Conservation (phyloP, 2,888 invertebrate genomes). For the Drosophila pegasa region DNA sequence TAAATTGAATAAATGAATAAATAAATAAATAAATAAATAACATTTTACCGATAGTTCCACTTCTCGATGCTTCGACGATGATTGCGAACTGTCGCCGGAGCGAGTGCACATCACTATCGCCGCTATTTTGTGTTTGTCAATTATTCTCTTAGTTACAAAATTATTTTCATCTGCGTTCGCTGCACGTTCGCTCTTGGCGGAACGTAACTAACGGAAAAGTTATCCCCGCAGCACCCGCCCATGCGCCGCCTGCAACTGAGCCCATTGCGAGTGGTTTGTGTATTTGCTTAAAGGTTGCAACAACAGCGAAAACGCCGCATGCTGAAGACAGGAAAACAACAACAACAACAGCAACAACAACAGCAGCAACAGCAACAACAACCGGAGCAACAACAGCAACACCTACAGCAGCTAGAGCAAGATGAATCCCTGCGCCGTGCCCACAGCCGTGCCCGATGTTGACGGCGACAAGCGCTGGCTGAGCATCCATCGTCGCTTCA, state of each 20-base stretch:
- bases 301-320: slow-evolving; percentile 46
- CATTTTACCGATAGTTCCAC: not conserved
- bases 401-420: slow-evolving; percentile 21
- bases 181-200: slow-evolving; percentile 3
- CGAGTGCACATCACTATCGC: slow-evolving; percentile 40
- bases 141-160: slow-evolving; percentile 62
- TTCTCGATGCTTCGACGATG: not conserved
- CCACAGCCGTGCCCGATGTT: slow-evolving; percentile 90
- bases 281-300: slow-evolving; percentile 16
- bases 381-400: slow-evolving; percentile 67
- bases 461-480: slow-evolving; percentile 91
- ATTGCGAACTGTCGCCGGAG: not conserved
- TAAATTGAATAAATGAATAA: not conserved
- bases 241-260: not conserved
- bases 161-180: slow-evolving; percentile 49
- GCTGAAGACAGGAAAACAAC: slow-evolving; percentile 33
- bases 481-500: slow-evolving; percentile 90
- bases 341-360: slow-evolving; percentile 18
- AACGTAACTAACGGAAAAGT: slow-evolving; percentile 19
- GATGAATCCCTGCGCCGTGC: slow-evolving; percentile 91
- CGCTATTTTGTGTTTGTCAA: slow-evolving; percentile 57
- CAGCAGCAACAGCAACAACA: slow-evolving; percentile 20
- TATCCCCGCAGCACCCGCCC: not conserved
- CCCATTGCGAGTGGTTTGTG: slow-evolving; percentile 1
- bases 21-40: not conserved